Conservation (phyloP, 2,113 vertebrate species). For the Anhinga anhinga region DNA sequence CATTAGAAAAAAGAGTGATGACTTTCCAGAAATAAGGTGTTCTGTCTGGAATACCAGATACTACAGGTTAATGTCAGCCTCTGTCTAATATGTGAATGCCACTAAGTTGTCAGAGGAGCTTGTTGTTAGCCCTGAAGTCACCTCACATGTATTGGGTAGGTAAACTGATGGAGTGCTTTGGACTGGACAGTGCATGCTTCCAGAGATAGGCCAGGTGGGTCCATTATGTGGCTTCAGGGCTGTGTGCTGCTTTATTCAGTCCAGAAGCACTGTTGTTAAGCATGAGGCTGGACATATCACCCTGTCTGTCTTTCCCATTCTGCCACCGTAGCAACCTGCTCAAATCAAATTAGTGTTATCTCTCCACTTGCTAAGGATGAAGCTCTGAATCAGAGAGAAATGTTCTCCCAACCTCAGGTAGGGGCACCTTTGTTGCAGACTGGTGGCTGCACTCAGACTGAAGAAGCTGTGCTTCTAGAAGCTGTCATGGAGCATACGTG, state of each 20-base stretch:
- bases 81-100: background rate
- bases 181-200: background rate
- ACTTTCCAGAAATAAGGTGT: background rate
- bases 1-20: background rate
- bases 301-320: background rate
- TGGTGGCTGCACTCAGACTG: background rate
- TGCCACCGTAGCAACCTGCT: background rate
- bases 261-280: background rate
- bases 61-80: background rate
- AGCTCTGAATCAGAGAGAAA: background rate
- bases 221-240: background rate
- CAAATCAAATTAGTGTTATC: background rate
- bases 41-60: background rate
- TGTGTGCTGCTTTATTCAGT: background rate
- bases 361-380: background rate
- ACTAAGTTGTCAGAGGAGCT: background rate
- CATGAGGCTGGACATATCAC: background rate
- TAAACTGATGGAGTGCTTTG: background rate
- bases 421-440: background rate
- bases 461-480: background rate
- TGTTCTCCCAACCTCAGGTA: background rate
- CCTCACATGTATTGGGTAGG: background rate
- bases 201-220: background rate
- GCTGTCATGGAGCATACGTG: background rate
- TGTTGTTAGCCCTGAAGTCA: background rate